phyloP scores from a whole-genome alignment of 2,113 vertebrate genomes.

The Chauna torquata region DNA sequence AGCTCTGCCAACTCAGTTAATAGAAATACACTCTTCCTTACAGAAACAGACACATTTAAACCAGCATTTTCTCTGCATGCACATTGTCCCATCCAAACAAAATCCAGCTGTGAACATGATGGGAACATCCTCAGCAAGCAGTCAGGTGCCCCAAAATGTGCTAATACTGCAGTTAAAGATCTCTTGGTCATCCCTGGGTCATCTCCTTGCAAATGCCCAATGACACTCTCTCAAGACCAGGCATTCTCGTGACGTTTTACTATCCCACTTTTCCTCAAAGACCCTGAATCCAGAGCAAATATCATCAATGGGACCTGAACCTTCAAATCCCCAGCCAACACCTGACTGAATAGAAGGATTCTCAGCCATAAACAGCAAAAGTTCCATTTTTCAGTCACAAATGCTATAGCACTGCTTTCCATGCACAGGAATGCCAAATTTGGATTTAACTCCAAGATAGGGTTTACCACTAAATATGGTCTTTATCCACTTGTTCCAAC shows the following conservation, averaged over 20 bases:
- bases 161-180: background rate
- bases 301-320: background rate
- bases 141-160: background rate
- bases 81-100: background rate
- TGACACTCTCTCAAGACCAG: background rate
- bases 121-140: background rate
- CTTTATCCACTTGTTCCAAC: background rate
- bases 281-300: background rate
- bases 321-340: background rate
- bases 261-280: background rate
- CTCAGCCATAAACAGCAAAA: background rate
- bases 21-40: fast-evolving
- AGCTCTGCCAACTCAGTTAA: background rate
- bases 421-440: background rate
- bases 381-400: background rate
- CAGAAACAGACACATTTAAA: background rate
- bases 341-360: background rate
- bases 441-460: background rate
- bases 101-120: background rate
- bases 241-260: background rate
- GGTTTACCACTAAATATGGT: background rate
- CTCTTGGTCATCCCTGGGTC: background rate
- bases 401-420: background rate
- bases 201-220: no score
- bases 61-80: fast-evolving